Evolutionary conservation across 2,888 invertebrate genomes (phyloP).

Genomic region (Lagria hirta): DNA sequence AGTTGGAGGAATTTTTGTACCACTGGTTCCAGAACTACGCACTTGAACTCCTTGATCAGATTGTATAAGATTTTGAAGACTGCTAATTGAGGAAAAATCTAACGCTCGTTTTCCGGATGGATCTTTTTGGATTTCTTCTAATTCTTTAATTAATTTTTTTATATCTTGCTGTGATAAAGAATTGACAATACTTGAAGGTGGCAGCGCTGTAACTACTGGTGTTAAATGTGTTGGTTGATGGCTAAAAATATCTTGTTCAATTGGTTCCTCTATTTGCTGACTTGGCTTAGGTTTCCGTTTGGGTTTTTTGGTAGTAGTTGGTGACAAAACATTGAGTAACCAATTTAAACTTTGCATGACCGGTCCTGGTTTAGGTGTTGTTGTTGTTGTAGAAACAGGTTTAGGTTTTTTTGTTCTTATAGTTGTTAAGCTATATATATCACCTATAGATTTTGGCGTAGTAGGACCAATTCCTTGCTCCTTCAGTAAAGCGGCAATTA

Average conservation of each 20-base stretch:
- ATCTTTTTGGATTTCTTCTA: slow-evolving; percentile 49
- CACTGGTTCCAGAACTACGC: slow-evolving; percentile 36
- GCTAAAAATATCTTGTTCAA: no score
- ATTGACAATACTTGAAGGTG: slow-evolving; percentile 26
- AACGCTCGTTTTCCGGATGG: slow-evolving; percentile 43
- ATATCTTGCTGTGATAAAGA: slow-evolving; percentile 44
- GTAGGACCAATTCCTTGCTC: slow-evolving; percentile 72
- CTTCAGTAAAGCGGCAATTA: slow-evolving; percentile 69
- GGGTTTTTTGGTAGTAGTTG: slow-evolving; percentile 36
- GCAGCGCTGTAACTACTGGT: slow-evolving; percentile 44
- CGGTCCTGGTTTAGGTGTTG: slow-evolving; percentile 50
- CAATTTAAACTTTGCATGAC: slow-evolving; percentile 51
- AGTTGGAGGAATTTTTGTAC: slow-evolving; percentile 25
- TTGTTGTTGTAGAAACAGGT: slow-evolving; percentile 46
- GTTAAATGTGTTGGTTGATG: slow-evolving; percentile 48
- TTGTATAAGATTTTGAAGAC: slow-evolving; percentile 42
- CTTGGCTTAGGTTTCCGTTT: slow-evolving; percentile 35
- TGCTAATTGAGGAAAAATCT: slow-evolving; percentile 45
- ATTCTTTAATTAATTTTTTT: slow-evolving; percentile 44
- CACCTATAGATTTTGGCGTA: slow-evolving; percentile 58
- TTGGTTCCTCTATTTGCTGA: slow-evolving; percentile 38
- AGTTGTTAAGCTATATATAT: slow-evolving; percentile 32
- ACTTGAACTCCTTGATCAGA: slow-evolving; percentile 38
- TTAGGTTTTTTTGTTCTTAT: slow-evolving; percentile 36
- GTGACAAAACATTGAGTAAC: slow-evolving; percentile 49